A percentile compares a stretch with the other conserved stretches of the same genome.
These are phyloP conservation scores for Brachionus manjavacas DNA, from an alignment of 1,140 invertebrate species.

Conservation along the genomic window DNA sequence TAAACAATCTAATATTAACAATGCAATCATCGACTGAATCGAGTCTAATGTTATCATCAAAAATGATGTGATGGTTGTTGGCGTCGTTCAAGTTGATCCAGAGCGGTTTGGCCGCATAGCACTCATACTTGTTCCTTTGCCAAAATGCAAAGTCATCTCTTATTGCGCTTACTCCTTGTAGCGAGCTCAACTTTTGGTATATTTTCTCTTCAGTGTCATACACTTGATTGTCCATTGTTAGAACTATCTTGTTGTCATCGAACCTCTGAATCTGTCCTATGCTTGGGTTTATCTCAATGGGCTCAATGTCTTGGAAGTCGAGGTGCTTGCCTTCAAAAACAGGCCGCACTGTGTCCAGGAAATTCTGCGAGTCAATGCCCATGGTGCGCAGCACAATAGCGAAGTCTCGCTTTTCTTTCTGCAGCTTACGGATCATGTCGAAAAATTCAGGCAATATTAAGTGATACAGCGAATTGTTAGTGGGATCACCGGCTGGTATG, in stretches of 20 bases:
- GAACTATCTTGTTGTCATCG: neutral
- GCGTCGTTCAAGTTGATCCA: constrained; percentile 34
- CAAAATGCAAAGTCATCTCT: constrained; percentile 42
- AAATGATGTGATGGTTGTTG: constrained; percentile 32
- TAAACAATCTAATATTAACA: neutral
- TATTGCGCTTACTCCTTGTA: constrained; percentile 39
- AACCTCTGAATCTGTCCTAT: neutral
- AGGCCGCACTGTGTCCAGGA: neutral
- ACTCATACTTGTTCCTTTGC: constrained; percentile 36
- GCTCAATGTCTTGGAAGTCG: constrained; percentile 7
- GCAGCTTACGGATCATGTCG: constrained; percentile 3
- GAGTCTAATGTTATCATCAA: constrained; percentile 40
- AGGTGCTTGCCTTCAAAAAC: constrained; percentile 21
- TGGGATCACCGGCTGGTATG: constrained; percentile 29
- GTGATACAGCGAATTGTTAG: neutral
- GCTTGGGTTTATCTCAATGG: neutral
- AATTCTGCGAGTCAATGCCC: constrained; percentile 36
- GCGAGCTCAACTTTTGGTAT: constrained; percentile 17
- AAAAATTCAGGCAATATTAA: constrained; percentile 39
- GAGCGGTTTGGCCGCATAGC: constrained; percentile 28
- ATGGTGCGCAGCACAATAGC: constrained; percentile 12
- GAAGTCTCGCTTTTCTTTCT: neutral
- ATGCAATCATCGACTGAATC: constrained; percentile 31
- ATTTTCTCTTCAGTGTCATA: neutral
- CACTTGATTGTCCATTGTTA: constrained; percentile 15